Conservation (phyloP, 2,888 invertebrate genomes). For the Argyresthia albistria region DNA sequence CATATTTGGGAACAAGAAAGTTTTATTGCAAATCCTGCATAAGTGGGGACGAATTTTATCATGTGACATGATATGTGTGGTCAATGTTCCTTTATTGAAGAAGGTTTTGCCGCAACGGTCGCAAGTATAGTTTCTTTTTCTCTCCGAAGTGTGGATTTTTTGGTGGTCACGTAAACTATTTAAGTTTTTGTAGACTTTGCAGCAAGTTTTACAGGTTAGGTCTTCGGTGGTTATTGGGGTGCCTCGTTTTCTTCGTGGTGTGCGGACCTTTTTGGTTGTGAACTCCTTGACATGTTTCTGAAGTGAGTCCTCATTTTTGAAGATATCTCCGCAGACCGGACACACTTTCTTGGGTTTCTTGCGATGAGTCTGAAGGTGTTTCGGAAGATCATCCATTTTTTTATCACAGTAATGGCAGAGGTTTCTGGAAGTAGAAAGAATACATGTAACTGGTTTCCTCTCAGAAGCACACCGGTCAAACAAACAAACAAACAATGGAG, state of each 20-base stretch:
- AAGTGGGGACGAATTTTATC: slow-evolving; percentile 50
- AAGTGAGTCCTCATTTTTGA: slow-evolving; percentile 35
- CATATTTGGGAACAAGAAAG: slow-evolving; percentile 57
- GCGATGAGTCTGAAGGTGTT: slow-evolving; percentile 36
- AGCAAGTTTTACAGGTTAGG: slow-evolving; percentile 46
- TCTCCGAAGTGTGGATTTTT: slow-evolving; percentile 68
- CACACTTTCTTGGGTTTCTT: slow-evolving; percentile 31
- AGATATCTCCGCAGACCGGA: slow-evolving; percentile 43
- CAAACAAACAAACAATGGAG: too few relatives aligned
- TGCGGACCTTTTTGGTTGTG: slow-evolving; percentile 31
- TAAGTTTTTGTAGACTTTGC: slow-evolving; percentile 47
- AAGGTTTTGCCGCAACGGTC: slow-evolving; percentile 61
- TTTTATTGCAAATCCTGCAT: slow-evolving; percentile 55
- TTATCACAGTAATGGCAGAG: slow-evolving; percentile 19
- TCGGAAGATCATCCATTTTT: slow-evolving; percentile 1
- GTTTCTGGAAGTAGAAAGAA: slow-evolving; percentile 24
- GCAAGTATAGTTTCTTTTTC: slow-evolving; percentile 52
- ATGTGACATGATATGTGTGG: slow-evolving; percentile 55
- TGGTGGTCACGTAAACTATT: slow-evolving; percentile 65
- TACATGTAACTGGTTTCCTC: too few relatives aligned
- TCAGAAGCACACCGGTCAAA: too few relatives aligned
- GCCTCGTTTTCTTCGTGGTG: slow-evolving; percentile 40
- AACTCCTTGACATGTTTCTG: slow-evolving; percentile 38
- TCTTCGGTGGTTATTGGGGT: slow-evolving; percentile 50
- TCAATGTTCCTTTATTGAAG: slow-evolving; percentile 54